Percentiles rank a stretch among this genome's conserved stretches.
phyloP scores from a whole-genome alignment of 1,140 invertebrate genomes.

The Pseudomyrmex dendroicus region DNA sequence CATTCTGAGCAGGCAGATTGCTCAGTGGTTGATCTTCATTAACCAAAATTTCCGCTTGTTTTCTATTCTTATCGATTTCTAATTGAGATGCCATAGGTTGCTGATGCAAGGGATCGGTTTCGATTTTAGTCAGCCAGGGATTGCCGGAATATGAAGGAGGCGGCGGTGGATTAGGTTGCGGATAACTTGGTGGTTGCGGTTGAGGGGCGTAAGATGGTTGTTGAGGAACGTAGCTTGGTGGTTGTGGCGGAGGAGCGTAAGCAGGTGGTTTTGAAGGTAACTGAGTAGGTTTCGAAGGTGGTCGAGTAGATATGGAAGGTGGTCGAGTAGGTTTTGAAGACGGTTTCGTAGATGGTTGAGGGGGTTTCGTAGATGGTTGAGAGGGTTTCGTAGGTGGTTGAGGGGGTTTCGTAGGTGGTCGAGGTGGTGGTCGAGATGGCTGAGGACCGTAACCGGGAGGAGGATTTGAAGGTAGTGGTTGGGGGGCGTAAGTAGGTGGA shows the following conservation, averaged over 20 bases:
- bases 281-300: slow-evolving; percentile 6
- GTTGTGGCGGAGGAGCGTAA: not conserved
- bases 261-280: slow-evolving; percentile 22
- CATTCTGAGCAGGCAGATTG: not conserved
- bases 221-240: slow-evolving; percentile 25
- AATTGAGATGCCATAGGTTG: slow-evolving; percentile 22
- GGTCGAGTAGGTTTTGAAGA: slow-evolving; percentile 56
- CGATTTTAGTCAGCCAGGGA: slow-evolving; percentile 44
- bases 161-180: slow-evolving; percentile 29
- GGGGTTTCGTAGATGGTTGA: slow-evolving; percentile 23
- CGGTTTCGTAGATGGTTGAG: slow-evolving; percentile 43
- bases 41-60: not conserved
- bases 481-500: not conserved
- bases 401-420: slow-evolving; percentile 32
- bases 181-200: slow-evolving; percentile 41
- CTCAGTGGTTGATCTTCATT: not conserved
- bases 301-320: not conserved
- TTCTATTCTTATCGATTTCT: slow-evolving; percentile 47
- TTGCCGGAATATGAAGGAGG: slow-evolving; percentile 34
- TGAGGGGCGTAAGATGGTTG: slow-evolving; percentile 21
- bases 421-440: slow-evolving; percentile 25
- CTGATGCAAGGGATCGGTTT: slow-evolving; percentile 65
- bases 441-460: slow-evolving; percentile 9
- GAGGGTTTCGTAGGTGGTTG: slow-evolving; percentile 30
- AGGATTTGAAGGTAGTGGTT: slow-evolving; percentile 1